These are phyloP conservation scores for Chaetodon trifascialis DNA, from an alignment of 2,113 vertebrate genomes.

Conservation along the genomic window DNA sequence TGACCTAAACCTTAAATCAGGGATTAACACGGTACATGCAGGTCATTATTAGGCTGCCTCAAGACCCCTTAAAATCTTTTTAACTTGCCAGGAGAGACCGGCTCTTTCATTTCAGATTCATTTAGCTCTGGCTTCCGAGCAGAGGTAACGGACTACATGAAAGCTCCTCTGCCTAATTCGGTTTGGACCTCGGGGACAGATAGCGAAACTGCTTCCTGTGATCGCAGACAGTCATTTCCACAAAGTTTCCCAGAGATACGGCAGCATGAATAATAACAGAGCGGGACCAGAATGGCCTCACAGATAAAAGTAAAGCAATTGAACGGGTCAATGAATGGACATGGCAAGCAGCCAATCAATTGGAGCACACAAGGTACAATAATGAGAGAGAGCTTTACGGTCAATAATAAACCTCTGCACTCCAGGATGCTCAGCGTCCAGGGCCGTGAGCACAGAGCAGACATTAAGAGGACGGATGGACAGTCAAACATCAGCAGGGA, in stretches of 20 bases:
- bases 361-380: slow-evolving; percentile 32
- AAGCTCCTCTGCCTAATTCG: slow-evolving; percentile 58
- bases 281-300: slow-evolving; percentile 23
- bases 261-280: slow-evolving; percentile 44
- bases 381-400: slow-evolving; percentile 53
- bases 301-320: slow-evolving; percentile 61
- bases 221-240: slow-evolving; percentile 54
- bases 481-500: slow-evolving; percentile 19
- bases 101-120: slow-evolving; percentile 47
- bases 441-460: background rate
- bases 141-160: slow-evolving; percentile 57
- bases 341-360: slow-evolving; percentile 60
- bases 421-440: slow-evolving; percentile 15
- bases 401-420: slow-evolving; percentile 57
- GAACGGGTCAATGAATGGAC: slow-evolving; percentile 44
- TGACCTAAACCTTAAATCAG: slow-evolving; percentile 10
- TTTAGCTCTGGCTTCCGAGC: slow-evolving; percentile 54
- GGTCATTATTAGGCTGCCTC: slow-evolving; percentile 26
- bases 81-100: slow-evolving; percentile 31
- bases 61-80: slow-evolving; percentile 30
- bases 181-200: slow-evolving; percentile 69
- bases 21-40: slow-evolving; percentile 16
- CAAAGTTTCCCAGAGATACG: slow-evolving; percentile 53
- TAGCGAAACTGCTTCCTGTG: slow-evolving; percentile 62
- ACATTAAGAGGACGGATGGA: slow-evolving; percentile 20